phyloP scores from a whole-genome alignment of 2,888 invertebrate genomes.

The Zele albiditarsus region DNA sequence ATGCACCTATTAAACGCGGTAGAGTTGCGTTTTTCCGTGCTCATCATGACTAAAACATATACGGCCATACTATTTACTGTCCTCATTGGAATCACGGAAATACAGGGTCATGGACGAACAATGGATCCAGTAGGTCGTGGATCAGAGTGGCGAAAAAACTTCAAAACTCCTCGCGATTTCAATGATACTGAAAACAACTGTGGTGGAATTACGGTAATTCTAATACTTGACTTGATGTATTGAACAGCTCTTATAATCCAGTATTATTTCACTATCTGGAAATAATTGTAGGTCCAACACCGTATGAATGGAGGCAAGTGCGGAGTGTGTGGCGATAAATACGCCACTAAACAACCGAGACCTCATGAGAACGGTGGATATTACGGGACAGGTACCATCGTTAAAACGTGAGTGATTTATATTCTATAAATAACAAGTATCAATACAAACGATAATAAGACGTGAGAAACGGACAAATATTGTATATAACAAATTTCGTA shows the following conservation, averaged over 20 bases:
- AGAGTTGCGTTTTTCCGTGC: background rate
- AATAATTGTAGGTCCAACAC: conserved; percentile 37
- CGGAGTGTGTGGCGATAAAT: conserved; percentile 76
- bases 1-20: background rate
- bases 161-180: conserved; percentile 45
- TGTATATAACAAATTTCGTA: conserved; percentile 38
- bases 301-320: conserved; percentile 72
- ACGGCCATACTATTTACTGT: background rate
- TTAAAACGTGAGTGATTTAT: conserved; percentile 65
- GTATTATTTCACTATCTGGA: background rate
- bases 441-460: background rate
- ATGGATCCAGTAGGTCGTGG: conserved; percentile 51
- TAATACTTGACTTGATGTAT: conserved; percentile 4
- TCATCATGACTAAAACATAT: background rate
- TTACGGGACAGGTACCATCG: conserved; percentile 74
- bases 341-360: conserved; percentile 70
- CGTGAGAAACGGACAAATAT: background rate
- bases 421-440: background rate
- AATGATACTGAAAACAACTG: conserved; percentile 49
- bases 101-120: conserved; percentile 43
- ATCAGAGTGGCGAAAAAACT: conserved; percentile 49
- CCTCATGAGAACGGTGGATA: conserved; percentile 75
- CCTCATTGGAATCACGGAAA: conserved; percentile 10
- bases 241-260: background rate
- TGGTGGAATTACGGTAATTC: conserved; percentile 47